Evolutionary conservation across 1,140 invertebrate species (phyloP), one percentile per base, ranked within the genome.

Genomic region (Halesus radiatus): DNA sequence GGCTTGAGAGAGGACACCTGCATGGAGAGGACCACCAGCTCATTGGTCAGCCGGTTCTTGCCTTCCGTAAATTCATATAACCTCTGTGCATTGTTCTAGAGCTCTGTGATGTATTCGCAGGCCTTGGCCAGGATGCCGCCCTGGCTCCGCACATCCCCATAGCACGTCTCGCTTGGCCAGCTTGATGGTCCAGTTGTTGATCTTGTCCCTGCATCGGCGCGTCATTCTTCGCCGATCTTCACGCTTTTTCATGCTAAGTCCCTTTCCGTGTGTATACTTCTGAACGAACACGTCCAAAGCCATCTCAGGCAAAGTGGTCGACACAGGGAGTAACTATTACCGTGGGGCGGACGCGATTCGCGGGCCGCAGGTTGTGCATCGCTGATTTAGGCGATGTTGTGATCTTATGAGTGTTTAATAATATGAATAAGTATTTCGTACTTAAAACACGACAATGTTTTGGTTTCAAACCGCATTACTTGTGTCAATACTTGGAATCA

Each of bases 81-180:
- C 86, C 93, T 92, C 84, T 93, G 92, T 87, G 97, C 95, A 54
- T 93, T 93, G 23, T 92, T 91, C 77, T 95, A 92, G 76, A 98
- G 91, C 85, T 98, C 96, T 68, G 92, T 91, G 80, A 99, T 98
- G 87, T 98, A 98, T 86, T 99, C 97, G 90, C 97, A 99, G 2
- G 97, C 97, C 89, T 98, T 98, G 3, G 97, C 95, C 80, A 99
- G 88, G 84, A 99, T 98, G 64, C 96, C 97, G 45, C 97, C 97
- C 92, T 99, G 99, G 85, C 97, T 98, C 90, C 98, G 92, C 18
- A 90, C 91, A 76, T 92, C 91, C 76, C 76, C 18, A 2, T 87
- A 85, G 22, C 86, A 84, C 84, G 86, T 80, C 84, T 85, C 70
- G 58, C 32, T 97, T 97, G 10, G 96, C 95, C 74, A 98, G 89